These are phyloP conservation scores for Proteles cristata DNA, from an alignment of 2,113 vertebrate genomes.

Conservation along the genomic window DNA sequence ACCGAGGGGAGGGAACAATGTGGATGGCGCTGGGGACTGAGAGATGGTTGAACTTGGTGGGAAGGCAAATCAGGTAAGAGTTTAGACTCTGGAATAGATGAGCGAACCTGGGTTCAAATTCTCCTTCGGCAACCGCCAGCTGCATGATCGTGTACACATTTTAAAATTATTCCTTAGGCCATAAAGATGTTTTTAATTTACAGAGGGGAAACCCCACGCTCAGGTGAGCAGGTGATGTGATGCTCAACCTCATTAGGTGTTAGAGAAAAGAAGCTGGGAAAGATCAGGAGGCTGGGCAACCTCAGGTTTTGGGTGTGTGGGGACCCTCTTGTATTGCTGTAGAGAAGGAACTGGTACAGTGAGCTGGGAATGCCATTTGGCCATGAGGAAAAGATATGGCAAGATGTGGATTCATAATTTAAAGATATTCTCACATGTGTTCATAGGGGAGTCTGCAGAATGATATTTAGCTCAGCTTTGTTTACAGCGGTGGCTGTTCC, in stretches of 20 bases:
- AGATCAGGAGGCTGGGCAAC: neutral
- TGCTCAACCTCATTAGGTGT: neutral
- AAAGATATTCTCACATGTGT: neutral
- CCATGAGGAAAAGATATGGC: neutral
- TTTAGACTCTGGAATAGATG: no score
- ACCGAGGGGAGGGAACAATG: neutral
- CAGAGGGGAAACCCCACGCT: neutral
- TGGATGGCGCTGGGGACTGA: rapidly evolving
- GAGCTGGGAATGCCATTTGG: neutral
- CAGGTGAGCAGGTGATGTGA: neutral
- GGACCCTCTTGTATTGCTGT: no score
- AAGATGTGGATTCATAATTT: neutral
- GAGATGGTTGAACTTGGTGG: neutral
- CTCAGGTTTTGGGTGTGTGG: neutral
- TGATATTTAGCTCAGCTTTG: neutral
- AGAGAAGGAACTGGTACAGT: neutral
- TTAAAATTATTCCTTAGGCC: neutral
- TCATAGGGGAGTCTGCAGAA: neutral
- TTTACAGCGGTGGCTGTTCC: neutral
- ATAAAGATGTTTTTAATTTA: neutral
- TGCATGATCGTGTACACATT: neutral
- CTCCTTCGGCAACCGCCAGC: no score
- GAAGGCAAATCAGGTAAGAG: neutral
- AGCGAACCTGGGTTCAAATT: neutral
- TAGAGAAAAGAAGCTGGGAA: neutral